A percentile compares a stretch with the other conserved stretches of the same genome.
Evolutionary conservation across 2,888 invertebrate species (phyloP).

Genomic region (Hermaeophaga mercurialis): DNA sequence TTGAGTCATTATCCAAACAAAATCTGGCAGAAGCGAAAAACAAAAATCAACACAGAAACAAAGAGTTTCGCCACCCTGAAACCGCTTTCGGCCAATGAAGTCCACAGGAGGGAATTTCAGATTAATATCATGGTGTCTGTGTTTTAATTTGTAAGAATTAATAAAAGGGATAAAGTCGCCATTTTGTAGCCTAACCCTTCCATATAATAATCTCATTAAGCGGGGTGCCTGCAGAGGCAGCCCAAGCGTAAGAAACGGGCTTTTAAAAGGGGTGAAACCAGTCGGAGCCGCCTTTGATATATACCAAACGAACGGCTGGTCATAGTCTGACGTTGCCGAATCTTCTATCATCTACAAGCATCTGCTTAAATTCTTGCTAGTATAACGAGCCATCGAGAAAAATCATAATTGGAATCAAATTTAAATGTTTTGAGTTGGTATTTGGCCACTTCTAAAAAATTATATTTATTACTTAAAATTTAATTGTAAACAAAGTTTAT

Average conservation of each 20-base stretch:
- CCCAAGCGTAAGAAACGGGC: conserved; percentile 55
- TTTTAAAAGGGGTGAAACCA: conserved; percentile 47
- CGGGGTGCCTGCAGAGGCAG: conserved; percentile 56
- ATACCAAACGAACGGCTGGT: conserved; percentile 32
- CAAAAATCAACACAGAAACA: conserved; percentile 15
- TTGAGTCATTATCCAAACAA: conserved; percentile 9
- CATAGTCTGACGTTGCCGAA: conserved; percentile 15
- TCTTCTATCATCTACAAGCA: no score
- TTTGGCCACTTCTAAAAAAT: no score
- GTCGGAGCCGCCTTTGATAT: conserved; percentile 38
- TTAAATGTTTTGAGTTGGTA: no score
- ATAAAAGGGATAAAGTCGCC: conserved; percentile 50
- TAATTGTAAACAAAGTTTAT: no score
- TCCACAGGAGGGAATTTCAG: conserved; percentile 28
- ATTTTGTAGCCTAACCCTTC: conserved; percentile 56
- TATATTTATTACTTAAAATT: no score
- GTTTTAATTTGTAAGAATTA: conserved; percentile 48
- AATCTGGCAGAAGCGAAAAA: conserved; percentile 18
- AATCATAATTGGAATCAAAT: no score
- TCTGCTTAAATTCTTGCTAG: no score
- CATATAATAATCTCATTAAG: conserved; percentile 60
- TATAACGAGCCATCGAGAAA: no score
- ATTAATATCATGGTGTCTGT: conserved; percentile 45
- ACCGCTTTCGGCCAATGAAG: conserved; percentile 20
- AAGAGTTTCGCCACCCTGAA: conserved; percentile 2